Evolutionary conservation across 2,113 vertebrate species (phyloP).

Genomic region (Rattus rattus): DNA sequence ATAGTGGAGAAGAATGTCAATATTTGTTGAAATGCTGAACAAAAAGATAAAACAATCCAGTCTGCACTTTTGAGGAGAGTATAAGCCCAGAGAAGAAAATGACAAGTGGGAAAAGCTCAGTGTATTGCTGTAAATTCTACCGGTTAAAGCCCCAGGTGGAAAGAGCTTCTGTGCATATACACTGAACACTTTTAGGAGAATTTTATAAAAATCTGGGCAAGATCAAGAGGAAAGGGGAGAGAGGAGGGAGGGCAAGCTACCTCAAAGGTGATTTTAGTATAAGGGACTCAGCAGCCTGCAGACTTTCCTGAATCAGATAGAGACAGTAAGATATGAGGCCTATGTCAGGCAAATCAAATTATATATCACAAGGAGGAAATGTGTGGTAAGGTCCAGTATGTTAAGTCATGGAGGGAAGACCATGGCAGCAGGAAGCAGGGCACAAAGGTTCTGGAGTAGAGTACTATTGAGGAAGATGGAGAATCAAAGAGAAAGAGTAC

Average conservation of each 20-base stretch:
- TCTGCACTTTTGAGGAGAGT: neutral
- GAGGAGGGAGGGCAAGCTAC: neutral
- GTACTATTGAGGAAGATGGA: neutral
- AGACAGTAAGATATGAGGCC: neutral
- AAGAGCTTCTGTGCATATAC: neutral
- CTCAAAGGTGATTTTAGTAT: neutral
- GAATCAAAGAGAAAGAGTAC: neutral
- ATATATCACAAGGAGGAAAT: neutral
- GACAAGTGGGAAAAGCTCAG: neutral
- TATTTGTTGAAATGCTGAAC: slow-evolving; percentile 11
- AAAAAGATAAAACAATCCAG: neutral
- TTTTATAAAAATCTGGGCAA: neutral
- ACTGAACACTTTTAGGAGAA: neutral
- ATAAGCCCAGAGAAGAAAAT: neutral
- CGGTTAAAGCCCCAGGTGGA: neutral
- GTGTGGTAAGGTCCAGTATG: neutral
- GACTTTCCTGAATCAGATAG: neutral
- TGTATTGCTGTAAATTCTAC: neutral
- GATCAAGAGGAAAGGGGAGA: neutral
- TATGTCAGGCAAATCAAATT: neutral
- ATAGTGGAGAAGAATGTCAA: neutral
- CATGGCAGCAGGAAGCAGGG: neutral
- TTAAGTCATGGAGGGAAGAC: neutral
- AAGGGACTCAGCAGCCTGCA: neutral
- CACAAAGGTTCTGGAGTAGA: neutral